Evolutionary conservation across 2,888 invertebrate genomes (phyloP), one percentile per base, ranked within the genome.

Genomic region (Coelopa pilipes): DNA sequence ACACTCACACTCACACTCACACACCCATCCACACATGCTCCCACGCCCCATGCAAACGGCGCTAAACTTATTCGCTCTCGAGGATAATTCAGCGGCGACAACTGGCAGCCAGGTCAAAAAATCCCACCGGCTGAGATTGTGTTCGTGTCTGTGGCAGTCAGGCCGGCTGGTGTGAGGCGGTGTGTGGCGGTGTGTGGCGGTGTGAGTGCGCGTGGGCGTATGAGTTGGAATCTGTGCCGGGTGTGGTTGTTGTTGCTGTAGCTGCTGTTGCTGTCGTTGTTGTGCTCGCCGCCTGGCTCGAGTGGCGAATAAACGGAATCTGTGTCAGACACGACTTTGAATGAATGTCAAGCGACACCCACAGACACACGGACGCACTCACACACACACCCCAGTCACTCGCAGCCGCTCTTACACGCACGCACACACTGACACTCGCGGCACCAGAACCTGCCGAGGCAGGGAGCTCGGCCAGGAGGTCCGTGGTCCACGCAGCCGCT

Each of bases 71-170:
- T 47, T 70, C 46, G 49, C 70, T 70, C 70, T 15, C n/a, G 47
- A 70, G 60, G 21, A 60, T 60, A 59, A 70, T 70, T 70, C 60
- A 60, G 59, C 70, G 60, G 60, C 59, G 59, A 21, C 69, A 59
- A 24, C 24, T 19, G 50, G 66, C 49, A 49, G 15, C 49, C 49
- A 50, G 15, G 1, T 21, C 10, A 53, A 15, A 15, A 66, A 66
- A 59, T 59, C 12, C 17, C 17, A 13, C 19, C 7, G 59, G 15
- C 59, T 62, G 62, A 15, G 62, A 34, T 34, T 34, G 62, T 62
- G 62, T 34, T 13, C 11, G 13, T 62, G 62, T 62, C 24, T 62
- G 62, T 62, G 62, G 21, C 9, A 19, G 15, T 62, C n/a, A n/a
- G n/a, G 62, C 15, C 24, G 1, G 34, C 24, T 7, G 17, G 24